A percentile compares a stretch with the other conserved stretches of the same genome.
Conservation (phyloP, 2,797 vertebrate species). For the Onychomys leucogaster region DNA sequence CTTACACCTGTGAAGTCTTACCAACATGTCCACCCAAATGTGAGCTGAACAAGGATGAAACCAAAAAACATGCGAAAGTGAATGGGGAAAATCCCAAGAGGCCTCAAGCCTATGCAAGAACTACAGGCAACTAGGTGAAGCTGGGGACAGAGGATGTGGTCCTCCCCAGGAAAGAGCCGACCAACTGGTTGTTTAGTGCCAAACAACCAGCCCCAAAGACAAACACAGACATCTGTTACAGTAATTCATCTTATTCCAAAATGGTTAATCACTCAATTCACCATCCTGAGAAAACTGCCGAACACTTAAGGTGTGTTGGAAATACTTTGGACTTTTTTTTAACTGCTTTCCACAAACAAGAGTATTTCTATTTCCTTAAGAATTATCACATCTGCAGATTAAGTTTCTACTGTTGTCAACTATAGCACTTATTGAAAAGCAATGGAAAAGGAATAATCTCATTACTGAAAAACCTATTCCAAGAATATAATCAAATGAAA, state of each 20-base stretch:
- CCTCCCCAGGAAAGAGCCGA: not conserved
- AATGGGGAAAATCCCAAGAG: not conserved
- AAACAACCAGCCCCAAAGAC: not conserved
- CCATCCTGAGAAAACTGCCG: not conserved
- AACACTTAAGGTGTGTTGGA: not conserved
- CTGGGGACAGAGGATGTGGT: not conserved
- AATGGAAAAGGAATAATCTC: constrained; percentile 33
- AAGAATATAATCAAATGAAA: constrained; percentile 52
- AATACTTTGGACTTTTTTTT: not conserved
- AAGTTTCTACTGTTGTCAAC: not conserved
- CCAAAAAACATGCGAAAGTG: not conserved
- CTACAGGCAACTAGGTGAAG: not conserved
- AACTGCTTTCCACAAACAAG: not conserved
- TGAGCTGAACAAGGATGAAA: not conserved
- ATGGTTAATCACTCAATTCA: not conserved
- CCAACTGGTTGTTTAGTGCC: not conserved
- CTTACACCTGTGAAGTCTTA: not conserved
- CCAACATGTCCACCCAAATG: not conserved
- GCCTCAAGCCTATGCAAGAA: not conserved
- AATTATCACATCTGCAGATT: not conserved
- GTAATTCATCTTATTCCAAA: not conserved
- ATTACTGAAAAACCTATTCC: constrained; percentile 41
- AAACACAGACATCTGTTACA: not conserved
- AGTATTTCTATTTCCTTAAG: constrained; percentile 22
- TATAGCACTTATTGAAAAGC: not conserved